Conservation (phyloP, 2,113 vertebrate genomes). For the western clawed frog (Xenopus tropicalis) region DNA sequence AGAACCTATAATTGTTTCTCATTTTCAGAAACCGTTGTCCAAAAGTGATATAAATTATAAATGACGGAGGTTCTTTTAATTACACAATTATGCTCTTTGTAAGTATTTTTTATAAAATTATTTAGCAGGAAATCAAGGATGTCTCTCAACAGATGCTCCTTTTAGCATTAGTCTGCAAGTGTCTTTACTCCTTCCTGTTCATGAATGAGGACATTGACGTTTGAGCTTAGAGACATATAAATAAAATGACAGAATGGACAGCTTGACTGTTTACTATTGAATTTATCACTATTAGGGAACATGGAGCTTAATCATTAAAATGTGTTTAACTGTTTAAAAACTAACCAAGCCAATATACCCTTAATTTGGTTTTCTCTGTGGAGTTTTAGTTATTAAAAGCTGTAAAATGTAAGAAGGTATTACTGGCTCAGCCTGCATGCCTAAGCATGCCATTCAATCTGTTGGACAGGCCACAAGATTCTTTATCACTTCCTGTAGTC, state of each 20-base stretch:
- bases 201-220: constrained; percentile 30
- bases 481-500: too few relatives aligned
- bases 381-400: too few relatives aligned
- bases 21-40: too few relatives aligned
- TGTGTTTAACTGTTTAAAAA: too few relatives aligned
- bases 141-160: neutral
- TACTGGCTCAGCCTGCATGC: too few relatives aligned
- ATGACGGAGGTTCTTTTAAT: neutral
- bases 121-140: constrained; percentile 9
- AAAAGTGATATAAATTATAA: too few relatives aligned
- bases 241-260: neutral
- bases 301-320: neutral
- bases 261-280: neutral
- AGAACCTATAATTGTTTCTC: too few relatives aligned
- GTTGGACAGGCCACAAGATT: too few relatives aligned
- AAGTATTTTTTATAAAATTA: neutral
- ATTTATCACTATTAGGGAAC: neutral
- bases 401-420: too few relatives aligned
- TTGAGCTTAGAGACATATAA: neutral
- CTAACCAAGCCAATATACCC: too few relatives aligned
- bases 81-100: constrained; percentile 25
- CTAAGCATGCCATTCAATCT: too few relatives aligned
- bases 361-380: too few relatives aligned
- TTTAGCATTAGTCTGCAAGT: constrained; percentile 15
- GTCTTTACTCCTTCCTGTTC: constrained; percentile 28